These are phyloP conservation scores for Clistopyga incitator DNA, from an alignment of 2,888 invertebrate species.

Conservation along the genomic window DNA sequence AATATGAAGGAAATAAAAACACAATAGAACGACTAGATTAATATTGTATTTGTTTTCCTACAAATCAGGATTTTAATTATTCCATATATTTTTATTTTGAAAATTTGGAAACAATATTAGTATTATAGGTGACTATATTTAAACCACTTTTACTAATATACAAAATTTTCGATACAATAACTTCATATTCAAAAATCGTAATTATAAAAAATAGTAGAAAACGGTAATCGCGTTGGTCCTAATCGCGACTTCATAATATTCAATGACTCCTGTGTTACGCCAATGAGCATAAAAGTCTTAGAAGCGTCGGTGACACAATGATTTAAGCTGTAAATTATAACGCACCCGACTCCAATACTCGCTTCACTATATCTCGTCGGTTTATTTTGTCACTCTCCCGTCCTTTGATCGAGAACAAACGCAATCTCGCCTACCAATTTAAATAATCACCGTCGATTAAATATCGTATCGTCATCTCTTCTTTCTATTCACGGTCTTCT, in stretches of 20 bases:
- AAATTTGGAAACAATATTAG: neutral
- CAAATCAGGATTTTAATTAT: too few species aligned
- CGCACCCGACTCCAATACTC: neutral
- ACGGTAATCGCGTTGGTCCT: neutral
- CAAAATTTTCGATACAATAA: neutral
- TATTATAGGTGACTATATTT: neutral
- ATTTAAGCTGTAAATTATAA: conserved; percentile 3
- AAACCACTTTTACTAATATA: neutral
- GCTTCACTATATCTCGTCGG: neutral
- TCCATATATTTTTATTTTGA: too few species aligned
- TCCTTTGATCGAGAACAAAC: conserved; percentile 24
- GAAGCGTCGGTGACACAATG: conserved; percentile 6
- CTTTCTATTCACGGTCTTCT: conserved; percentile 54
- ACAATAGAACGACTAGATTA: too few species aligned
- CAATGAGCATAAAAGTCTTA: neutral
- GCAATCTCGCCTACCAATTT: conserved; percentile 66
- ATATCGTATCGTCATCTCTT: conserved; percentile 62
- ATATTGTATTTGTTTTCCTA: too few species aligned
- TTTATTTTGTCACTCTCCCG: conserved; percentile 11
- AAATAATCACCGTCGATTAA: conserved; percentile 69
- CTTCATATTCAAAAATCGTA: neutral
- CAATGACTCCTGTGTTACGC: neutral
- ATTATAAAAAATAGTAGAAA: neutral
- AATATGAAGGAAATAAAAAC: too few species aligned
- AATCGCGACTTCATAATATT: neutral